Evolutionary conservation across 2,797 vertebrate genomes (phyloP), one percentile per base, ranked within the genome.

Genomic region (Gastrophryne carolinensis): DNA sequence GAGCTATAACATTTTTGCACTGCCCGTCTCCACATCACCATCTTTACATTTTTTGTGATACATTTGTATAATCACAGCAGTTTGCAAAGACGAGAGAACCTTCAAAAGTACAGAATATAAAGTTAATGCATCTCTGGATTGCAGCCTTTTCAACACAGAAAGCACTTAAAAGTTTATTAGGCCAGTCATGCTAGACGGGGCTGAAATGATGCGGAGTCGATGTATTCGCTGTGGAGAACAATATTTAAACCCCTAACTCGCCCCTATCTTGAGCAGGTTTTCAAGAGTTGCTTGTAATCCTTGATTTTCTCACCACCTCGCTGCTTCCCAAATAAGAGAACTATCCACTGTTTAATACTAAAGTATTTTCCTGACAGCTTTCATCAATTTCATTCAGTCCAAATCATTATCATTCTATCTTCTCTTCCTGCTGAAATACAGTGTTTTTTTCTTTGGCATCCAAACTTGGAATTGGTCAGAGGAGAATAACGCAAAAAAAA

Each of bases 141-240:
- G 35, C 50, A 74, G 37, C 35, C 52, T 64, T 66, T 50, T 47
- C 53, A 60, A 58, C 63, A 67, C 32, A 53, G 37, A 75, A 67
- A 75, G 41, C 63, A 75, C 72, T 75, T 75, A 75, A 66, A 66
- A 58, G 63, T 75, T 75, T 75, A 75, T 75, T 67, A 75, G 72
- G 57, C 21, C 60, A 84, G 86, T 84, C 85, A 89, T 81, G 90
- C 88, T 84, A 88, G 86, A 84, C 58, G 82, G 85, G 82, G 81
- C 87, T 83, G 79, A 85, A 84, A 84, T 82, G 75, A 84, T 84
- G 86, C 85, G 86, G 86, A 86, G 87, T 88, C 80, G 66, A 0
- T 13, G 3, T 83, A 81, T 88, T 89, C 86, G 69, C 82, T 83
- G 81, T 84, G 84, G 84, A 83, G 80, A 79, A 87, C 67, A 88